phyloP scores from a whole-genome alignment of 2,888 invertebrate genomes.

The Apodemia mormo region DNA sequence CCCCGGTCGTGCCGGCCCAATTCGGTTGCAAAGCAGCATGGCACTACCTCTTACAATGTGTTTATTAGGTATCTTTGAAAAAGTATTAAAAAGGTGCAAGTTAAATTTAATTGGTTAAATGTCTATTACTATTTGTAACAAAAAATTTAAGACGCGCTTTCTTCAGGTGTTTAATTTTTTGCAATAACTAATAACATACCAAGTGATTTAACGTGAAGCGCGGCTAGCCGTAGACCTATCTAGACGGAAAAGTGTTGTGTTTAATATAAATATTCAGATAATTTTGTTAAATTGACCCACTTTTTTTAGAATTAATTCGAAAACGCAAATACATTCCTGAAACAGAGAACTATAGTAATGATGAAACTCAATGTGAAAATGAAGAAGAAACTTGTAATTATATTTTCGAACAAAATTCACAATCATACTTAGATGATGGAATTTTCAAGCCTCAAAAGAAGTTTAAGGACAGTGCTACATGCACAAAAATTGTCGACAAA shows the following conservation, averaged over 20 bases:
- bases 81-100: constrained; percentile 1
- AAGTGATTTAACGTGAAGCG: background rate
- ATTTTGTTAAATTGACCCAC: constrained; percentile 15
- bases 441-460: constrained; percentile 11
- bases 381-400: constrained; percentile 8
- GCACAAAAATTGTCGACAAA: constrained; percentile 9
- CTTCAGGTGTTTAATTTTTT: background rate
- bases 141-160: constrained; percentile 21
- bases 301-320: constrained; percentile 13
- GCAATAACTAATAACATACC: background rate
- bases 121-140: no score
- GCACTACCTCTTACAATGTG: background rate
- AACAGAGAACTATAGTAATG: constrained; percentile 13
- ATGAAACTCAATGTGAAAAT: constrained; percentile 15
- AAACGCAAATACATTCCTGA: constrained; percentile 16
- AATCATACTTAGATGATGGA: constrained; percentile 15
- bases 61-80: constrained; percentile 11
- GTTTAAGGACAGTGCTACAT: constrained; percentile 5
- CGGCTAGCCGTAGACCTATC: background rate
- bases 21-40: no score
- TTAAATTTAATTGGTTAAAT: no score
- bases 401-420: constrained; percentile 15
- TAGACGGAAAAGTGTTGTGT: constrained; percentile 10
- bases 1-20: no score
- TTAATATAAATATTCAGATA: constrained; percentile 16